These are phyloP conservation scores for Pangasius djambal DNA, from an alignment of 2,797 vertebrate genomes.

Conservation along the genomic window DNA sequence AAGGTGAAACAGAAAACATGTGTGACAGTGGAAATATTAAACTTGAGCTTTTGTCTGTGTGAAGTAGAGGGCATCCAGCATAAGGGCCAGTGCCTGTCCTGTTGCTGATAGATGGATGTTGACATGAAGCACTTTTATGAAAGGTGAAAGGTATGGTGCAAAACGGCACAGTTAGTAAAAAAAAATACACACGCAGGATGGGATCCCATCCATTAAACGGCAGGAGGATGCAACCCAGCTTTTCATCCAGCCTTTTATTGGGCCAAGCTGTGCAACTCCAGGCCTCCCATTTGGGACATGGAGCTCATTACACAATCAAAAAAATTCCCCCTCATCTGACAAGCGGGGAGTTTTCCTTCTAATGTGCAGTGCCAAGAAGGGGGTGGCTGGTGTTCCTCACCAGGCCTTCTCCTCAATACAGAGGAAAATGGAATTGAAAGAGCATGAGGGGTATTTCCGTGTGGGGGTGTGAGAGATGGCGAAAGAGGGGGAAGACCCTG, in stretches of 20 bases:
- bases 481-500: conserved; percentile 56
- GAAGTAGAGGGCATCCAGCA: conserved; percentile 42
- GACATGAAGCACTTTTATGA: conserved; percentile 45
- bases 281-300: conserved; percentile 55
- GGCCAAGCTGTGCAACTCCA: conserved; percentile 56
- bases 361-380: conserved; percentile 23
- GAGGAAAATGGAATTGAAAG: conserved; percentile 38
- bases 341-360: conserved; percentile 57
- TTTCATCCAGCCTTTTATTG: conserved; percentile 60
- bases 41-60: conserved; percentile 42
- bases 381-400: conserved; percentile 47
- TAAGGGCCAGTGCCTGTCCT: conserved; percentile 12
- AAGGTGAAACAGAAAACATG: conserved; percentile 18
- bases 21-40: conserved; percentile 33
- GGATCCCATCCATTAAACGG: conserved; percentile 47
- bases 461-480: conserved; percentile 47
- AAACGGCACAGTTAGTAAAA: conserved; percentile 13
- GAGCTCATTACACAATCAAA: conserved; percentile 67
- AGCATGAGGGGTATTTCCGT: conserved; percentile 47
- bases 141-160: conserved; percentile 30
- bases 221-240: conserved; percentile 58
- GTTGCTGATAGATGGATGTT: conserved; percentile 50
- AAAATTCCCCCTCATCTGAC: conserved; percentile 58
- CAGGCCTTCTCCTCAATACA: conserved; percentile 34
- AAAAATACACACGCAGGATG: conserved; percentile 11